Percentiles rank a stretch among this genome's conserved stretches.
Evolutionary conservation across 2,113 vertebrate genomes (phyloP).

Genomic region (Onychostoma macrolepis): DNA sequence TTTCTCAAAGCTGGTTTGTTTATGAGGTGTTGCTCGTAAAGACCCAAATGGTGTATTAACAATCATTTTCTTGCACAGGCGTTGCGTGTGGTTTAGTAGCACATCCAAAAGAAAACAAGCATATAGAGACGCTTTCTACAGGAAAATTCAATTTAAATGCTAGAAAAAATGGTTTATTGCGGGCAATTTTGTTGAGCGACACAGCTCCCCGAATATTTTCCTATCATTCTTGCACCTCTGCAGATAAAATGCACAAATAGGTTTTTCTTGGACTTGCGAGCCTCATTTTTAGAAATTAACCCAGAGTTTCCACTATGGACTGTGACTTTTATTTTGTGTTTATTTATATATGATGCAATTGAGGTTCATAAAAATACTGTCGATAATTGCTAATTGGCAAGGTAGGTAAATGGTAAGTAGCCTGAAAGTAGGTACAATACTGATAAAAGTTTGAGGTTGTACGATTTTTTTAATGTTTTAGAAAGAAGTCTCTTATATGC

Average conservation of each 20-base stretch:
- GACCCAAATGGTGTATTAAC: slow-evolving; percentile 75
- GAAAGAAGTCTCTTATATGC: not conserved
- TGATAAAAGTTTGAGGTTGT: not conserved
- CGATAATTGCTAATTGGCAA: not conserved
- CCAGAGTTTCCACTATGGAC: not conserved
- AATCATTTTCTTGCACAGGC: slow-evolving; percentile 74
- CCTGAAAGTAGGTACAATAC: not conserved
- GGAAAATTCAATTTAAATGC: not conserved
- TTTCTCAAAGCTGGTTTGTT: slow-evolving; percentile 71
- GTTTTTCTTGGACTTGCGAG: not conserved
- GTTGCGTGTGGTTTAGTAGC: slow-evolving; percentile 66
- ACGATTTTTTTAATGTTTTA: not conserved
- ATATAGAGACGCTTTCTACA: not conserved
- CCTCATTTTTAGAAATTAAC: not conserved
- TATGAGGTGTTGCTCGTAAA: slow-evolving; percentile 76
- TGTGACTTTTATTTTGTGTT: slow-evolving; percentile 16
- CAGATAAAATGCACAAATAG: not conserved
- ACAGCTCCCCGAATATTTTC: slow-evolving; percentile 17
- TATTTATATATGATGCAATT: not conserved
- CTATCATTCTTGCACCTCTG: not conserved
- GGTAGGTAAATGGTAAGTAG: not conserved
- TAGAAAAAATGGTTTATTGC: not conserved
- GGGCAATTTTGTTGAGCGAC: not conserved
- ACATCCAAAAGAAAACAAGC: slow-evolving; percentile 18
- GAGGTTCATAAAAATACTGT: not conserved